Base-by-base conservation (phyloP, 2,888 invertebrate genomes). In the Lithophane ornitopus region DNA sequence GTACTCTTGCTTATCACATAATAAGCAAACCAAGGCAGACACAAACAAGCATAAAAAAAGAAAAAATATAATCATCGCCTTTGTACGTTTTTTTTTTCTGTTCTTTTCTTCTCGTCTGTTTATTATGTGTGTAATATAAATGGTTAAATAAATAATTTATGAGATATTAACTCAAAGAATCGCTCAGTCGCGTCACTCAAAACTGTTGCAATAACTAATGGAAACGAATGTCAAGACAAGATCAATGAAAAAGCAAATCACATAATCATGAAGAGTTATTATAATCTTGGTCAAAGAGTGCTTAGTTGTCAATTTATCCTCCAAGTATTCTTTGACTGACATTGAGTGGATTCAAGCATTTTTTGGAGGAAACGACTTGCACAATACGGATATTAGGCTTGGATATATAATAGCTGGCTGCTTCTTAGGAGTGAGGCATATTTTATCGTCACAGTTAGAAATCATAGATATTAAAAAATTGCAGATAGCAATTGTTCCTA, bases 271-370 rank as follows among this genome's bases (percentile, higher is more conserved):
- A 41, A 44, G 41, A 72, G 6, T 16, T n/a, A 72, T 54, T 44
- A 3, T 34, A n/a, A 72, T 44, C 2, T 41, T 9, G 72, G 12
- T 71, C 4, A 3, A 44, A 44, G 8, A 56, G n/a, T 14, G 7
- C 72, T 56, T 56, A 19, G 19, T 14, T 34, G 28, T 73, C 74
- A 44, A 54, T 22, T n/a, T 19, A 34, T 7, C n/a, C 7, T 56
- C 9, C 34, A 56, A 56, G 26, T 28, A 56, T 16, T 22, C n/a
- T 22, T 39, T 73, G 56, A 73, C 46, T 58, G 72, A 74, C 74
- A 19, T 74, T 44, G 22, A 72, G 74, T 56, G 44, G 72, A 34
- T 7, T 19, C 7, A 34, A 34, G n/a, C 19, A 19, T 54, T 71
- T 70, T 41, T 71, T 54, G 7, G 16, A 2, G 28, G 11, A 28